Base-by-base conservation (phyloP, 2,888 invertebrate genomes). In the Sesia bembeciformis region DNA sequence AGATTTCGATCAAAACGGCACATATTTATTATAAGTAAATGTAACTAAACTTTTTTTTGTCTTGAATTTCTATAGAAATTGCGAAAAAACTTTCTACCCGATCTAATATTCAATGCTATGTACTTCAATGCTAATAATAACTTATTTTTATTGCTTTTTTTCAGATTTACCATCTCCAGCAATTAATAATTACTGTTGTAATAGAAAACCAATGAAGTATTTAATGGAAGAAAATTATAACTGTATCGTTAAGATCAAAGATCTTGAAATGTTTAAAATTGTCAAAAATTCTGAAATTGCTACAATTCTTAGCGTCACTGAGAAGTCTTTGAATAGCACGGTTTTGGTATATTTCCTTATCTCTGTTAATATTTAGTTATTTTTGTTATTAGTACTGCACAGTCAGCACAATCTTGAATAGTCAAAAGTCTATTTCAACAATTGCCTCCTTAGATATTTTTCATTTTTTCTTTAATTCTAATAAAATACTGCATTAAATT, bases 241-340 rank as follows among this genome's bases (percentile, higher is more conserved):
- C 57, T 89, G 89, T 59, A 72, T 63, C 57, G 81, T 82, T 0
- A 82, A 79, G 60, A 62, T 86, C 4, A 64, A 71, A 8, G 82
- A 88, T 57, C 62, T 88, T 4, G 82, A 88, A 73, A 81, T 83
- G 76, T 75, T 86, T 57, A 71, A 76, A 60, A 72, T 83, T 52
- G 58, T 77, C 4, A 76, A 76, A 58, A 72, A 64, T 49, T 64
- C 68, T 7, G 69, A 79, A 54, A 72, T 76, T 54, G 67, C 79
- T 38, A 64, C 63, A 49, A 60, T 86, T 52, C 70, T 85, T 49
- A 84, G 84, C 61, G 74, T 77, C 53, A 76, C 71, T 5, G 69
- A 77, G 51, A 61, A 61, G 7, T 74, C 75, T 43, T 57, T 68
- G 4, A 83, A 80, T 58, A 74, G 62, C 55, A 68, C 84, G 55